Percentiles rank a stretch among this genome's conserved stretches.
Conservation (phyloP, 2,888 invertebrate species). For the Oligia fasciuncula region DNA sequence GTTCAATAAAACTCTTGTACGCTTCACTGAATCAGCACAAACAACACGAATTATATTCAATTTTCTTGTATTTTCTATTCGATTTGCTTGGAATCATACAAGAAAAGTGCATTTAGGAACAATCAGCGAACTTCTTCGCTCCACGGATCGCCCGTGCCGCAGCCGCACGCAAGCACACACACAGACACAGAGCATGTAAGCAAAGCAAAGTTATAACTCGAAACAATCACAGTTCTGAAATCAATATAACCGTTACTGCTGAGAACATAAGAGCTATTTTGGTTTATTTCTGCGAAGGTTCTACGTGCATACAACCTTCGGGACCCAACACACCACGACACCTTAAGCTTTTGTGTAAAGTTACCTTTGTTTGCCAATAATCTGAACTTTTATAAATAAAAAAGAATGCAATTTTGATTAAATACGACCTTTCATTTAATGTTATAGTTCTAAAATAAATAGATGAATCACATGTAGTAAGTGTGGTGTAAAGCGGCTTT, state of each 20-base stretch:
- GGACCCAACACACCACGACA: slow-evolving; percentile 14
- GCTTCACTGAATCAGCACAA: slow-evolving; percentile 67
- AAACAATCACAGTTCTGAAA: slow-evolving; percentile 18
- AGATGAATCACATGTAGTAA: not conserved
- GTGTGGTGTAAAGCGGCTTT: slow-evolving; percentile 13
- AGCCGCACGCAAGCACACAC: slow-evolving; percentile 60
- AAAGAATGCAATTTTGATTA: not conserved
- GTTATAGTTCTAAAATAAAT: not conserved
- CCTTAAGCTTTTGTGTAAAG: slow-evolving; percentile 30
- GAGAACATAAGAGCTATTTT: slow-evolving; percentile 50
- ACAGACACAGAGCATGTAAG: not conserved
- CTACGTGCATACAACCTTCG: slow-evolving; percentile 55
- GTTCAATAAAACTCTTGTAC: slow-evolving; percentile 67
- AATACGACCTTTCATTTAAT: not conserved
- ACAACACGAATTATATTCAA: slow-evolving; percentile 58
- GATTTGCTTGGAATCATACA: slow-evolving; percentile 57
- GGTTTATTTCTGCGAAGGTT: slow-evolving; percentile 38
- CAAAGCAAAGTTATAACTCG: slow-evolving; percentile 52
- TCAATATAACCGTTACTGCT: not conserved
- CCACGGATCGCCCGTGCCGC: slow-evolving; percentile 64
- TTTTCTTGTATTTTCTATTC: slow-evolving; percentile 56
- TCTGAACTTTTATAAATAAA: not conserved
- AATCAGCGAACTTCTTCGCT: slow-evolving; percentile 63
- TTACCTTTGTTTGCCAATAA: not conserved
- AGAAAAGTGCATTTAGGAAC: slow-evolving; percentile 70